Evolutionary conservation across 2,888 invertebrate species (phyloP).

Genomic region (Epistrophella euchroma): DNA sequence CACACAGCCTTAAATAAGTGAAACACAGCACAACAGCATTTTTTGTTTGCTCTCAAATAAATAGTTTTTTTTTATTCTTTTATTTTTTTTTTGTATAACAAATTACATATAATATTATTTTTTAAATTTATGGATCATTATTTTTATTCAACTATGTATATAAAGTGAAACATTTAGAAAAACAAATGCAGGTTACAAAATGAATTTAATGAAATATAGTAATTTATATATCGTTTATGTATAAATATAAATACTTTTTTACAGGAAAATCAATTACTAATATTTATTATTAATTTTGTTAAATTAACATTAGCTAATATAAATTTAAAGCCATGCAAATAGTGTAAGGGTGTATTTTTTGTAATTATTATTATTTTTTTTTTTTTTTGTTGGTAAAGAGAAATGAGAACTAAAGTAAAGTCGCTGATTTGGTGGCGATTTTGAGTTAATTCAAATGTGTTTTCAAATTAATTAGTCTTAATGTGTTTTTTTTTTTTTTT

Average conservation of each 20-base stretch:
- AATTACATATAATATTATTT: conserved; percentile 46
- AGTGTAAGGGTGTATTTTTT: conserved; percentile 44
- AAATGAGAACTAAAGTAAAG: conserved; percentile 3
- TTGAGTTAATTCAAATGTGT: conserved; percentile 45
- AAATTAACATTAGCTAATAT: conserved; percentile 47
- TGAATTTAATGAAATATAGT: conserved; percentile 69
- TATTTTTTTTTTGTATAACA: conserved; percentile 42
- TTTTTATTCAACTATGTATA: conserved; percentile 36
- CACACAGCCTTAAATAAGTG: conserved; percentile 67
- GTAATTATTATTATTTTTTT: conserved; percentile 3
- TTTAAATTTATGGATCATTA: conserved; percentile 31
- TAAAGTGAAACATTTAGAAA: conserved; percentile 53
- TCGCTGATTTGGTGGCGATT: conserved; percentile 67
- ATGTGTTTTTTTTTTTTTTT: conserved; percentile 31
- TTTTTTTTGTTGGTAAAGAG: conserved; percentile 25
- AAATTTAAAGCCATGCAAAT: conserved; percentile 69
- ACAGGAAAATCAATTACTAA: conserved; percentile 58
- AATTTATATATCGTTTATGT: conserved; percentile 50
- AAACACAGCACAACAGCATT: conserved; percentile 74
- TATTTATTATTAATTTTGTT: conserved; percentile 30
- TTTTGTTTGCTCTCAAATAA: conserved; percentile 58
- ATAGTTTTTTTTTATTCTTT: conserved; percentile 50
- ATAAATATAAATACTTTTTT: conserved; percentile 13
- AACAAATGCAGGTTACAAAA: conserved; percentile 74
- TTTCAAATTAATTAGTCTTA: conserved; percentile 24